Evolutionary conservation across 2,888 invertebrate genomes (phyloP).

Genomic region (Pheosia tremula): DNA sequence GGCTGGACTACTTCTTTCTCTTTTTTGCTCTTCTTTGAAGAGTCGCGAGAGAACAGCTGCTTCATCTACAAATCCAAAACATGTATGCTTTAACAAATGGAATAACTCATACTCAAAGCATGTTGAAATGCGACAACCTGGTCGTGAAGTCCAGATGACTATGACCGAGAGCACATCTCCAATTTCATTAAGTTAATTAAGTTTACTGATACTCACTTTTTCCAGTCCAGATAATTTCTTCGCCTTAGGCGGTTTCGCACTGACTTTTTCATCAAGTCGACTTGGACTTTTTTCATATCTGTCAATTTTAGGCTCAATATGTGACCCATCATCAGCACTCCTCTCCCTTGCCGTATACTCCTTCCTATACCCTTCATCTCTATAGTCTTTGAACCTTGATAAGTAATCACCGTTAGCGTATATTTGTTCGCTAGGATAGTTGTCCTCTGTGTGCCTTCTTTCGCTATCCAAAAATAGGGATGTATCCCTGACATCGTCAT

Average conservation of each 20-base stretch:
- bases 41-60: conserved; percentile 89
- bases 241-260: conserved; percentile 85
- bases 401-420: conserved; percentile 76
- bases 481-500: conserved; percentile 88
- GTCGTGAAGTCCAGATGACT: too few relatives aligned
- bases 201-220: conserved; percentile 79
- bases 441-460: conserved; percentile 89
- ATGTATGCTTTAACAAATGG: neutral
- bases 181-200: neutral
- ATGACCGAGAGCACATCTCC: neutral
- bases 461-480: conserved; percentile 90
- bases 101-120: neutral
- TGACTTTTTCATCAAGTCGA: conserved; percentile 78
- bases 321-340: conserved; percentile 87
- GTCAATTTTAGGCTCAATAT: conserved; percentile 86
- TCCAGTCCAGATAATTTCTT: conserved; percentile 90
- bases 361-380: conserved; percentile 68
- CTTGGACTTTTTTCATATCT: conserved; percentile 83
- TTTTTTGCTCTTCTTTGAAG: conserved; percentile 88
- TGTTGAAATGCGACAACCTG: too few relatives aligned
- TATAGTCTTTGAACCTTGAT: conserved; percentile 63
- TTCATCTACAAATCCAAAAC: conserved; percentile 81
- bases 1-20: conserved; percentile 84
- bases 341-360: conserved; percentile 74
- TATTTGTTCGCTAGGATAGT: conserved; percentile 77